Conservation (phyloP, 2,113 vertebrate species). For the Phocoena sinus region DNA sequence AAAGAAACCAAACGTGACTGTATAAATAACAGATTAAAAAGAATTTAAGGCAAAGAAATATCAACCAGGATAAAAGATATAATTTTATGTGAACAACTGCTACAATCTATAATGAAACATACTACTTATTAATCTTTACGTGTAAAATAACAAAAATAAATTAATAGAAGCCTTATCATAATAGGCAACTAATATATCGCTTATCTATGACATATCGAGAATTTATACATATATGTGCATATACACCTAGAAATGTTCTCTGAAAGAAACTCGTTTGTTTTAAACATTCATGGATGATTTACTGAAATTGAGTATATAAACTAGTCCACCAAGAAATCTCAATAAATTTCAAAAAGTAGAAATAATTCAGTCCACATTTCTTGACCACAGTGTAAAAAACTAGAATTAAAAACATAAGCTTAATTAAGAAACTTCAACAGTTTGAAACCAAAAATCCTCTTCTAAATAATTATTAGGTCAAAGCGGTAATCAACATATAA, state of each 20-base stretch:
- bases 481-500: not conserved
- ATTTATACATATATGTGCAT: not conserved
- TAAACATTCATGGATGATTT: not conserved
- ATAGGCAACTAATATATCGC: not conserved
- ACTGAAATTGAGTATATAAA: conserved; percentile 25
- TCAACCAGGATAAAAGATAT: not conserved
- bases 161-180: not conserved
- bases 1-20: not conserved
- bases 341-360: conserved; percentile 39
- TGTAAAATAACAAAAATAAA: conserved; percentile 14
- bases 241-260: not conserved
- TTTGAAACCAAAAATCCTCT: conserved; percentile 26
- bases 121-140: not conserved
- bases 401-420: conserved; percentile 47
- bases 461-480: conserved; percentile 35
- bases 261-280: not conserved
- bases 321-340: conserved; percentile 9
- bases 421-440: conserved; percentile 15
- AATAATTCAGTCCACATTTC: conserved; percentile 44
- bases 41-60: not conserved
- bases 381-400: not conserved
- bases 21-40: not conserved
- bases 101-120: not conserved
- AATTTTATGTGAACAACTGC: not conserved
- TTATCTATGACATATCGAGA: not conserved